These are phyloP conservation scores for Vollenhovia emeryi DNA, from an alignment of 1,140 invertebrate genomes.

Conservation along the genomic window DNA sequence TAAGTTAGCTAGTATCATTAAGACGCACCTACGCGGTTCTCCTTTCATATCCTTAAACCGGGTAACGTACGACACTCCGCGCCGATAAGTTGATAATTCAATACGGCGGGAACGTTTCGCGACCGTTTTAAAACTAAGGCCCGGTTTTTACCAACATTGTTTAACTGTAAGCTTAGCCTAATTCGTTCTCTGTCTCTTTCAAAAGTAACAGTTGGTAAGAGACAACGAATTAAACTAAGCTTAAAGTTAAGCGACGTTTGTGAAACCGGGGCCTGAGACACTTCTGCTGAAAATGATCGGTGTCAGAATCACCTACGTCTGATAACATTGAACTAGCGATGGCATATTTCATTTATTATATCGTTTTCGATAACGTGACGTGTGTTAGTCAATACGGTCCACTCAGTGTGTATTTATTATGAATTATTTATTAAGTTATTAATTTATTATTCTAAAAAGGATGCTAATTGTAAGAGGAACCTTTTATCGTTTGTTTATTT, in stretches of 20 bases:
- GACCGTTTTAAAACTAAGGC: neutral
- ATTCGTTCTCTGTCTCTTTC: no score
- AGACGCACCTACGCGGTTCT: neutral
- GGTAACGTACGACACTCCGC: neutral
- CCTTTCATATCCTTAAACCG: neutral
- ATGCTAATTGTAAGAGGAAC: no score
- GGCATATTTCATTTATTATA: neutral
- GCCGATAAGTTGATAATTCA: neutral
- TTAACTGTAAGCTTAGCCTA: no score
- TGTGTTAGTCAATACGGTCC: neutral
- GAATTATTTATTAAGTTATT: no score
- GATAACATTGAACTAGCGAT: neutral
- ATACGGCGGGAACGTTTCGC: neutral
- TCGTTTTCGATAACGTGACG: neutral
- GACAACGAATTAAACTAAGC: no score
- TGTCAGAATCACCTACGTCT: neutral
- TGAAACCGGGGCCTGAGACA: no score
- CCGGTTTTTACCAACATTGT: no score
- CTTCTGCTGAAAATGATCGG: neutral
- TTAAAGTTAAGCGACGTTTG: no score
- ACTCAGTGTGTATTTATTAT: neutral
- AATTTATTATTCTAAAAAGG: no score
- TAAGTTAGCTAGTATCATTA: slow-evolving; percentile 6
- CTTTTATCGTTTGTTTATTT: neutral
- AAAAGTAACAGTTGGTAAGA: no score